Percentiles rank a stretch among this genome's conserved stretches.
Evolutionary conservation across 2,888 invertebrate genomes (phyloP).

Genomic region (Clusia tigrina): DNA sequence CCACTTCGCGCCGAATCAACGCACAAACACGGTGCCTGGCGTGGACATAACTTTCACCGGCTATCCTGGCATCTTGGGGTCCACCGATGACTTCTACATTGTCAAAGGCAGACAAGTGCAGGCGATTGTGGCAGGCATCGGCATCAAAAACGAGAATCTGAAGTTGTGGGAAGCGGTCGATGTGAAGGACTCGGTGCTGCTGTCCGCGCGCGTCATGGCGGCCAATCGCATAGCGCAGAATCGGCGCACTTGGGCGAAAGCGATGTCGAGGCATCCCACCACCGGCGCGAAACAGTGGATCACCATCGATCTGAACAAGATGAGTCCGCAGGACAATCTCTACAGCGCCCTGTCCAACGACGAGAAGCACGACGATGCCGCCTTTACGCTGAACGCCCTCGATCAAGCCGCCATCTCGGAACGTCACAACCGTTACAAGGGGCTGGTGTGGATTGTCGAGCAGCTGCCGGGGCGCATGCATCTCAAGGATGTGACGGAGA

Average conservation of each 20-base stretch:
- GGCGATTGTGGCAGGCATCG: slow-evolving; percentile 78
- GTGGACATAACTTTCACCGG: slow-evolving; percentile 79
- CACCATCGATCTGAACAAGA: slow-evolving; percentile 74
- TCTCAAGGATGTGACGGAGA: slow-evolving; percentile 70
- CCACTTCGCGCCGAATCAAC: slow-evolving; percentile 68
- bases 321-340: slow-evolving; percentile 48
- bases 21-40: slow-evolving; percentile 70
- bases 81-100: slow-evolving; percentile 84
- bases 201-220: slow-evolving; percentile 80
- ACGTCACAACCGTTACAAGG: slow-evolving; percentile 54
- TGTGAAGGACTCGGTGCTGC: slow-evolving; percentile 67
- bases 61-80: slow-evolving; percentile 83
- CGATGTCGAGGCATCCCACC: slow-evolving; percentile 76
- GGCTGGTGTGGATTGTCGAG: slow-evolving; percentile 76
- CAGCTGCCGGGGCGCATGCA: slow-evolving; percentile 75
- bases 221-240: slow-evolving; percentile 81
- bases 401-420: slow-evolving; percentile 49
- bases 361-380: slow-evolving; percentile 51
- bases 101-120: slow-evolving; percentile 69
- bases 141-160: slow-evolving; percentile 77
- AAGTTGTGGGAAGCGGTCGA: slow-evolving; percentile 75
- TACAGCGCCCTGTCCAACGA: slow-evolving; percentile 44
- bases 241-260: slow-evolving; percentile 77
- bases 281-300: slow-evolving; percentile 91
- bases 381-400: slow-evolving; percentile 44